These are phyloP conservation scores for Uloborus plumipes DNA, from an alignment of 2,888 invertebrate species.

Conservation along the genomic window DNA sequence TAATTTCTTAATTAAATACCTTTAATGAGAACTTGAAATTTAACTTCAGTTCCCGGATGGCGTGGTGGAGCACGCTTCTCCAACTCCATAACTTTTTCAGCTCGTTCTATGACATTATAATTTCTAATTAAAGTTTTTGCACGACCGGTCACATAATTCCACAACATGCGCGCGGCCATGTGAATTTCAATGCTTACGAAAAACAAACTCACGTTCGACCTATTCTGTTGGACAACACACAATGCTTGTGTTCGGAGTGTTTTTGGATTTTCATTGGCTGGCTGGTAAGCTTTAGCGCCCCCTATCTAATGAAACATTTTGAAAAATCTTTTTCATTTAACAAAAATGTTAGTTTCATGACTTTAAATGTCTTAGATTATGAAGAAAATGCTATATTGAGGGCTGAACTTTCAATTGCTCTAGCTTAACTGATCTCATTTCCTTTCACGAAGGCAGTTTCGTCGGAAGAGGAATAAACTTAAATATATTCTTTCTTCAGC, in stretches of 20 bases:
- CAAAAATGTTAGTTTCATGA: too few relatives aligned
- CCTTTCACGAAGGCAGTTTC: too few relatives aligned
- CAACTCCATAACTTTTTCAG: slow-evolving; percentile 46
- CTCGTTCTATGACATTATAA: slow-evolving; percentile 55
- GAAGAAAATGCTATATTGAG: too few relatives aligned
- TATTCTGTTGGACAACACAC: background rate
- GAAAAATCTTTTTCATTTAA: too few relatives aligned
- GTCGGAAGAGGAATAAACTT: too few relatives aligned
- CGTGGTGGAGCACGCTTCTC: slow-evolving; percentile 42
- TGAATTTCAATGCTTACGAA: background rate
- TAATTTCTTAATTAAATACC: slow-evolving; percentile 14
- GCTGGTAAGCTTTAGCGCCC: background rate
- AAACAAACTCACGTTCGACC: background rate
- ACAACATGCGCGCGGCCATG: slow-evolving; percentile 42
- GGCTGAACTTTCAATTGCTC: too few relatives aligned
- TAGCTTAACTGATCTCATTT: too few relatives aligned
- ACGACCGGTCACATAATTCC: slow-evolving; percentile 20
- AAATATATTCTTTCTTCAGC: too few relatives aligned
- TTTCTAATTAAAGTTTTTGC: slow-evolving; percentile 31
- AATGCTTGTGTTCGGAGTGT: background rate
- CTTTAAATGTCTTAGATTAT: too few relatives aligned
- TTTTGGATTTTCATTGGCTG: slow-evolving; percentile 14
- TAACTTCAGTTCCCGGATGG: slow-evolving; percentile 58
- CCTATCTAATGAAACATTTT: background rate
- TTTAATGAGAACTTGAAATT: slow-evolving; percentile 52